A percentile compares a stretch with the other conserved stretches of the same genome.
Conservation (phyloP, 2,888 invertebrate species). For the Drosophila helvetica region DNA sequence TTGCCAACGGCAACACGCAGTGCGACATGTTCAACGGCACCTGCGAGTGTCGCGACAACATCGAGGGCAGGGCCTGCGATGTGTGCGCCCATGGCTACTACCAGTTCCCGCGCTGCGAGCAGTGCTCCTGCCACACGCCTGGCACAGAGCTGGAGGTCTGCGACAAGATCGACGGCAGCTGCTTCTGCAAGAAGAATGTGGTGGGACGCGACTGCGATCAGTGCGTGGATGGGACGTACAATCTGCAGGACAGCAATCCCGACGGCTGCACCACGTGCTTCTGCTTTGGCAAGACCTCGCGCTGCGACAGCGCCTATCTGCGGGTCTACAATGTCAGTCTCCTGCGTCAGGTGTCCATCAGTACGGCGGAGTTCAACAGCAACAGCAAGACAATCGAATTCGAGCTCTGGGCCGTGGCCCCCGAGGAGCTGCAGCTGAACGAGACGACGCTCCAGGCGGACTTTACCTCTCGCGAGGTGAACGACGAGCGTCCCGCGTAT, state of each 20-base stretch:
- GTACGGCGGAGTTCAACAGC: slow-evolving; percentile 70
- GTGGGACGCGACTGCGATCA: slow-evolving; percentile 91
- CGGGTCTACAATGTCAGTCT: slow-evolving; percentile 83
- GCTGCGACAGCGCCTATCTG: slow-evolving; percentile 92
- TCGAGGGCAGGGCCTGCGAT: slow-evolving; percentile 95
- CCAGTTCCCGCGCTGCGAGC: slow-evolving; percentile 94
- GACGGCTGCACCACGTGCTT: slow-evolving; percentile 98
- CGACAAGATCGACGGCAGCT: slow-evolving; percentile 88
- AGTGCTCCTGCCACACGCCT: slow-evolving; percentile 91
- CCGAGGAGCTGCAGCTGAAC: slow-evolving; percentile 79
- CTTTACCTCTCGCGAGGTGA: slow-evolving; percentile 76
- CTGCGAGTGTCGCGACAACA: slow-evolving; percentile 93
- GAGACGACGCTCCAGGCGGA: slow-evolving; percentile 83
- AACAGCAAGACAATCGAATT: slow-evolving; percentile 71
- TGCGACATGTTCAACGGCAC: slow-evolving; percentile 95
- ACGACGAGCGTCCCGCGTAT: slow-evolving; percentile 79
- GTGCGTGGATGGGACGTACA: slow-evolving; percentile 95
- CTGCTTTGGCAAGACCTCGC: slow-evolving; percentile 96
- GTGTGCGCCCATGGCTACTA: slow-evolving; percentile 92
- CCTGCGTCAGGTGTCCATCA: slow-evolving; percentile 77
- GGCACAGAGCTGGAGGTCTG: slow-evolving; percentile 95
- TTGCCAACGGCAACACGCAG: slow-evolving; percentile 89
- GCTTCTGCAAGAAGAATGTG: slow-evolving; percentile 91
- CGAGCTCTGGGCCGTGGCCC: slow-evolving; percentile 74
- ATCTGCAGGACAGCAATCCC: slow-evolving; percentile 92